Evolutionary conservation across 2,113 vertebrate species (phyloP), one percentile per base, ranked within the genome.

Genomic region (Mesoclemmys tuberculata): DNA sequence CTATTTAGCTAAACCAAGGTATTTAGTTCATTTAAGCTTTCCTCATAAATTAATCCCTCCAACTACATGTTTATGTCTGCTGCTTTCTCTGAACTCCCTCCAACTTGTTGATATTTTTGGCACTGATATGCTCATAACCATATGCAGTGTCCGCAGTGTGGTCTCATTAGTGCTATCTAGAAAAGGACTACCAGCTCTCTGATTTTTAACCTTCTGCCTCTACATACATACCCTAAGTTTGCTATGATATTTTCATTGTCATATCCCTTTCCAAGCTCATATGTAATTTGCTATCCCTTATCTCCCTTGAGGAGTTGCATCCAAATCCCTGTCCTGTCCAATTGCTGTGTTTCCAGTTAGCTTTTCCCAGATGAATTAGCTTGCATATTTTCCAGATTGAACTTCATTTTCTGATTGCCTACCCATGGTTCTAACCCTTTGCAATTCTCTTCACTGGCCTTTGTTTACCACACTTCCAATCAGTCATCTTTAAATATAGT

Each of bases 21-120:
- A 85, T 85, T 88, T 58, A 83, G 91, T 94, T 94, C 68, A 75
- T 93, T 68, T 85, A 21, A 75, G 52, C n/a, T 95, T 92, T 90
- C n/a, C 41, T 68, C 71, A 58, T 84, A 84, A 81, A 94, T 88
- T 80, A 91, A 85, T 91, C 10, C 51, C 6, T 82, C 83, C 80
- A 85, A 84, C 14, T 18, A 48, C 27, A 27, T 27, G 21, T 89
- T 95, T 95, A 52, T 86, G 92, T 95, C 61, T 61, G 2, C 79
- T 90, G 29, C 44, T 90, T 80, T 89, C 80, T 94, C 55, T 89
- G 94, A 92, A 85, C 48, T 95, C 21, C 51, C 41, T 93, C 80
- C 85, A 93, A 44, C 11, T 0, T 82, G 41, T 38, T 90, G 74
- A 24, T 78, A 16, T 55, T 51, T 90, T 86, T 90, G 85, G 77